Percentiles rank a stretch among this genome's conserved stretches.
phyloP scores from a whole-genome alignment of 2,113 vertebrate genomes.

The Mormoops blainvillei region DNA sequence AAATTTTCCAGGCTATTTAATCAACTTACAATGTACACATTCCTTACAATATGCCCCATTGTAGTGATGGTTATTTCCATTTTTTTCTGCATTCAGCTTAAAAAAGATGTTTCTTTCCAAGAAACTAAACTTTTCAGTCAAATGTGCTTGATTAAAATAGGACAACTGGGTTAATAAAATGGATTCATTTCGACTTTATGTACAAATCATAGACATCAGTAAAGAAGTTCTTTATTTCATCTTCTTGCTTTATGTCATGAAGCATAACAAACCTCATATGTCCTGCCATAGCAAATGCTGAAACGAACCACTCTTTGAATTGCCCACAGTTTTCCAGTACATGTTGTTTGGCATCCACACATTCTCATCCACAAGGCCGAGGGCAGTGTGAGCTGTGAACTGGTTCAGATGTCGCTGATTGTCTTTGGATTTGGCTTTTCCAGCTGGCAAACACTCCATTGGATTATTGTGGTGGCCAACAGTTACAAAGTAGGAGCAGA shows the following conservation, averaged over 20 bases:
- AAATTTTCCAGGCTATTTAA: slow-evolving; percentile 42
- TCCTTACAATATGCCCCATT: slow-evolving; percentile 31
- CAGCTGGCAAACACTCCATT: slow-evolving; percentile 94
- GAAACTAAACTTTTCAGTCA: slow-evolving; percentile 97
- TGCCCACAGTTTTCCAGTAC: slow-evolving; percentile 99
- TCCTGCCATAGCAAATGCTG: slow-evolving; percentile 95
- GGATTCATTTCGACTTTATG: slow-evolving; percentile 99
- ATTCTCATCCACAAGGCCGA: slow-evolving; percentile 96
- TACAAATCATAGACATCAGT: slow-evolving; percentile 97
- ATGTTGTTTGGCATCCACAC: slow-evolving; percentile 98
- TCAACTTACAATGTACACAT: slow-evolving; percentile 62
- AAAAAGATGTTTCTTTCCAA: slow-evolving; percentile 96
- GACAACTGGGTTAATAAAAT: slow-evolving; percentile 95
- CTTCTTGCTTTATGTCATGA: slow-evolving; percentile 94
- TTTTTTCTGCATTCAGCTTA: slow-evolving; percentile 81
- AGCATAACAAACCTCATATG: slow-evolving; percentile 99
- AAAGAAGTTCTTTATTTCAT: slow-evolving; percentile 99
- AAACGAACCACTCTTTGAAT: slow-evolving; percentile 99
- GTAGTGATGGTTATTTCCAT: slow-evolving; percentile 25
- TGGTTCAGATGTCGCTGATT: slow-evolving; percentile 97
- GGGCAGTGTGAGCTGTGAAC: slow-evolving; percentile 95
- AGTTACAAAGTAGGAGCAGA: slow-evolving; percentile 96
- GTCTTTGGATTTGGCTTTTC: slow-evolving; percentile 95
- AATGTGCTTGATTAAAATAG: slow-evolving; percentile 94
- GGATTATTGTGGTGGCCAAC: slow-evolving; percentile 98